A percentile compares a stretch with the other conserved stretches of the same genome.
Conservation (phyloP, 2,113 vertebrate genomes). For the Platycercus adscitus region DNA sequence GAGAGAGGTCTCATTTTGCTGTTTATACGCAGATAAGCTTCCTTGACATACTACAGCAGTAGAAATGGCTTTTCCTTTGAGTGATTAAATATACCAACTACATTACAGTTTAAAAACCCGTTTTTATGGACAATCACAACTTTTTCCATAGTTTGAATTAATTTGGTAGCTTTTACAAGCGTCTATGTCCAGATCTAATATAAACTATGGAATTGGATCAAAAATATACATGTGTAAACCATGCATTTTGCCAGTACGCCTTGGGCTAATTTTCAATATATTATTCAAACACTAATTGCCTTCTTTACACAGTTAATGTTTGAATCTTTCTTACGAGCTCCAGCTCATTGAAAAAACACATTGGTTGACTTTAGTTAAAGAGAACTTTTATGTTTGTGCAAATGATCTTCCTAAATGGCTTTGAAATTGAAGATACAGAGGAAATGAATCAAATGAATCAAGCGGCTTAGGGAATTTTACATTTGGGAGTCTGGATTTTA, state of each 20-base stretch:
- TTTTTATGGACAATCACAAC: neutral
- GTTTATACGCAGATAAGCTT: constrained; percentile 13
- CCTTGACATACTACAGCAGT: neutral
- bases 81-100: neutral
- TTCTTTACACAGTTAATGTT: constrained; percentile 9
- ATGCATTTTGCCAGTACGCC: neutral
- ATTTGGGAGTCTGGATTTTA: neutral
- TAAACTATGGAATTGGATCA: neutral
- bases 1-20: neutral
- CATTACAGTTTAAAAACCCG: neutral
- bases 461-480: neutral
- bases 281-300: constrained; percentile 15
- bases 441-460: neutral
- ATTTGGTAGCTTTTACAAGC: neutral
- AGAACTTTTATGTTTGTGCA: constrained; percentile 15
- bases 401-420: neutral
- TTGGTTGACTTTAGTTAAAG: constrained; percentile 19
- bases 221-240: neutral
- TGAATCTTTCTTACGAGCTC: constrained; percentile 16
- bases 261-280: neutral
- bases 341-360: constrained; percentile 30
- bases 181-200: neutral
- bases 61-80: neutral
- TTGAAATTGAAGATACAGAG: neutral
- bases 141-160: neutral